Conservation (phyloP, 2,888 invertebrate species). For the Mesorhabditis spiculigera region DNA sequence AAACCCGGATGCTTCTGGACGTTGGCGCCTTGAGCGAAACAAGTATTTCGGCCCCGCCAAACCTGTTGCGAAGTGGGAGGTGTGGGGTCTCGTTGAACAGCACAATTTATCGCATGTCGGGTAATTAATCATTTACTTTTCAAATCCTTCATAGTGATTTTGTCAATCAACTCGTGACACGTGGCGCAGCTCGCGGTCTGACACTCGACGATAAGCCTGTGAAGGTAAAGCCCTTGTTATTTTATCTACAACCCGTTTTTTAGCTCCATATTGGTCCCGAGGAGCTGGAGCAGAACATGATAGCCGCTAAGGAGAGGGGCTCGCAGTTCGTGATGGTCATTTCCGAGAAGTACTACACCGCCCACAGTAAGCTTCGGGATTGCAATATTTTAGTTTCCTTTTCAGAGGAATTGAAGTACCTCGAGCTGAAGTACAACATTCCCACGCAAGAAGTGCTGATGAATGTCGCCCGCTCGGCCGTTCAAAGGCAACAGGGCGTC, state of each 20-base stretch:
- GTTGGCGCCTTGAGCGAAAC: background rate
- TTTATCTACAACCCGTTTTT: background rate
- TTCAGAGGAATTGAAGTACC: conserved; percentile 6
- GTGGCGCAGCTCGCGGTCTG: background rate
- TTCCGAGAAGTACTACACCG: background rate
- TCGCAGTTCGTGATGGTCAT: background rate
- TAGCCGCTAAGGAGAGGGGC: background rate
- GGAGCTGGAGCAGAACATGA: background rate
- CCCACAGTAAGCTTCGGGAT: background rate
- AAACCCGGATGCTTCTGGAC: background rate
- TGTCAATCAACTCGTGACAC: background rate
- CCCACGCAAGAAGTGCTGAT: conserved; percentile 2
- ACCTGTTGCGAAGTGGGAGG: background rate
- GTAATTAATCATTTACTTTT: background rate
- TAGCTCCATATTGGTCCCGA: conserved; percentile 4
- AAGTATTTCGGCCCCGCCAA: background rate
- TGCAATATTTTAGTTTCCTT: background rate
- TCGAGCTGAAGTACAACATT: background rate
- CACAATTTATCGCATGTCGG: background rate
- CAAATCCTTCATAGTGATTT: background rate
- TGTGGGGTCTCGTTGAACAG: background rate
- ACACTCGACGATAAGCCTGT: background rate
- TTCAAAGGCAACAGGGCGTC: background rate
- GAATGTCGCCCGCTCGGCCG: background rate
- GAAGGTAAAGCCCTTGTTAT: background rate